phyloP scores from a whole-genome alignment of 2,888 invertebrate species.

The Elmis aenea region DNA sequence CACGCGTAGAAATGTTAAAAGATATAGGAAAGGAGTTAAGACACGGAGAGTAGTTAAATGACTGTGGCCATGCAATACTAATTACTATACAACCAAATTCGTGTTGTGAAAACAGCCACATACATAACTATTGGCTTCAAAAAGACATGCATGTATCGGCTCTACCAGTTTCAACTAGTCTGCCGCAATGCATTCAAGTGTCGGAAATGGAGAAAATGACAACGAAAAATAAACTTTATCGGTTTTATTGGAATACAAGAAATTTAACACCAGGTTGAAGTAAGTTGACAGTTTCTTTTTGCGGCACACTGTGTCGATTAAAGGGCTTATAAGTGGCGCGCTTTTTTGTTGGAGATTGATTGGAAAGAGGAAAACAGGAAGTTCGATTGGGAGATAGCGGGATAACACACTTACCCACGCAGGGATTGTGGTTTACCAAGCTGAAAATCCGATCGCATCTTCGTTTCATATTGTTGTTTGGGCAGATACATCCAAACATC shows the following conservation, averaged over 20 bases:
- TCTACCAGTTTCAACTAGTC: slow-evolving; percentile 9
- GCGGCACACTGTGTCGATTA: slow-evolving; percentile 16
- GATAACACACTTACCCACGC: slow-evolving; percentile 72
- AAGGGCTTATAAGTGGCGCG: slow-evolving; percentile 20
- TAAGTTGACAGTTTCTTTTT: too few species aligned
- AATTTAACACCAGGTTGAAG: too few species aligned
- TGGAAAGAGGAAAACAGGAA: slow-evolving; percentile 15
- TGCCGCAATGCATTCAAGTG: slow-evolving; percentile 4
- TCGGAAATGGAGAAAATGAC: not conserved
- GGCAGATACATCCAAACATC: slow-evolving; percentile 90
- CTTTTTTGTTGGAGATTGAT: slow-evolving; percentile 16
- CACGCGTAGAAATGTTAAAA: too few species aligned
- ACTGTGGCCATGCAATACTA: too few species aligned
- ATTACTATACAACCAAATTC: too few species aligned
- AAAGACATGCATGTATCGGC: slow-evolving; percentile 11
- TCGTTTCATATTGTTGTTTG: slow-evolving; percentile 86
- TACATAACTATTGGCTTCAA: slow-evolving; percentile 7
- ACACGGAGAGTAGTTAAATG: too few species aligned
- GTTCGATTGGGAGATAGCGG: slow-evolving; percentile 14
- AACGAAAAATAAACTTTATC: too few species aligned
- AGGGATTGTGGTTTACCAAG: slow-evolving; percentile 88
- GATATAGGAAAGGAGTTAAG: too few species aligned
- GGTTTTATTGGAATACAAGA: too few species aligned
- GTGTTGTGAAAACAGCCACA: slow-evolving; percentile 9
- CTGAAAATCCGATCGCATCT: slow-evolving; percentile 85